phyloP scores from a whole-genome alignment of 2,113 vertebrate species.

The Petrocephalus zakoni region DNA sequence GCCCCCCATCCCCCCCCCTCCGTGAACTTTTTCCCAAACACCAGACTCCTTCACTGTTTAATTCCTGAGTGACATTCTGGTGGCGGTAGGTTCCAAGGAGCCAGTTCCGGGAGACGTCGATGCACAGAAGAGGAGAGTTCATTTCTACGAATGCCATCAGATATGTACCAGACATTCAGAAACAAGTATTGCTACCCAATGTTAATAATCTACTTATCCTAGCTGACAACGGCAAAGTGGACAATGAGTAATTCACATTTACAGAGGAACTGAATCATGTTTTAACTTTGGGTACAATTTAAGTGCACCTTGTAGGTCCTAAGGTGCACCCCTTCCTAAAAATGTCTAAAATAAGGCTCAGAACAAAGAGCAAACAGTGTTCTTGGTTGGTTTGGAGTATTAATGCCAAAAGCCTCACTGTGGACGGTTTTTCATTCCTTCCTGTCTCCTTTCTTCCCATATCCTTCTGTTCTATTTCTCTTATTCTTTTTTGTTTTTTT shows the following conservation, averaged over 20 bases:
- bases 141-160: not conserved
- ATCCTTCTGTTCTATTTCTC: conserved; percentile 23
- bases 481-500: conserved; percentile 41
- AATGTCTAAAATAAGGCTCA: not conserved
- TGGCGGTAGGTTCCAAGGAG: not conserved
- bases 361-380: not conserved
- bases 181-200: not conserved
- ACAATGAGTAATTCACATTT: not conserved
- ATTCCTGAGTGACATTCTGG: not conserved
- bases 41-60: not conserved
- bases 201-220: not conserved
- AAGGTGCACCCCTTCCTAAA: not conserved
- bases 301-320: not conserved
- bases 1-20: no score
- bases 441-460: conserved; percentile 36
- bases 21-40: not conserved
- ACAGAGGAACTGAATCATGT: not conserved
- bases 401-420: not conserved
- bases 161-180: not conserved
- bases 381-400: not conserved
- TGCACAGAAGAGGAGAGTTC: not conserved
- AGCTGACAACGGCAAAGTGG: not conserved
- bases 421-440: conserved; percentile 14
- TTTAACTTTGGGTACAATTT: not conserved
- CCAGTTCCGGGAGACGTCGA: not conserved